Evolutionary conservation across 1,140 invertebrate species (phyloP).

Genomic region (Periplaneta americana): DNA sequence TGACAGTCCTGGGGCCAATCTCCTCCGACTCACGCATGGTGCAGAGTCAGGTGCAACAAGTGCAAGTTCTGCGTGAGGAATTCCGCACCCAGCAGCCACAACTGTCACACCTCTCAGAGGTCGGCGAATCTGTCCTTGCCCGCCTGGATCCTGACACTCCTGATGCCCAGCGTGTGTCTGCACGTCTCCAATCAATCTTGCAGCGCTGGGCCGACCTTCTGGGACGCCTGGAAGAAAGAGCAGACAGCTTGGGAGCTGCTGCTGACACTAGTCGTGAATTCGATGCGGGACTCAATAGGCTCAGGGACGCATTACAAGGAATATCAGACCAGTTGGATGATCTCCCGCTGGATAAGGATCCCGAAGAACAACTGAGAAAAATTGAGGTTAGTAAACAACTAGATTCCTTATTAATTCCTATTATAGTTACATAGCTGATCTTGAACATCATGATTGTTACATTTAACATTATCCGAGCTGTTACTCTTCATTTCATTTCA

Average conservation of each 20-base stretch:
- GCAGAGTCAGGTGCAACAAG: constrained; percentile 88
- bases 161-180: constrained; percentile 65
- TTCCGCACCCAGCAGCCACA: constrained; percentile 86
- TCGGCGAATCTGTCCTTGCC: constrained; percentile 69
- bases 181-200: constrained; percentile 50
- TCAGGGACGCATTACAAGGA: constrained; percentile 74
- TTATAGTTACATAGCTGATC: too few relatives aligned
- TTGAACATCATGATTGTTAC: too few relatives aligned
- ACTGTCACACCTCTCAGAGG: constrained; percentile 75
- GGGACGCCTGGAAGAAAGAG: constrained; percentile 72
- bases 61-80: constrained; percentile 81
- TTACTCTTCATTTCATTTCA: too few relatives aligned
- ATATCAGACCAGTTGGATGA: constrained; percentile 84
- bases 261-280: constrained; percentile 87
- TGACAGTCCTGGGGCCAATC: constrained; percentile 89
- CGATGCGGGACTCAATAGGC: constrained; percentile 72
- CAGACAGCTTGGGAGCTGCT: constrained; percentile 77
- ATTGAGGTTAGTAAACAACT: constrained; percentile 49
- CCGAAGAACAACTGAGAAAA: constrained; percentile 80
- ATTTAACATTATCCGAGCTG: too few relatives aligned
- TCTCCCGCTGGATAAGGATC: constrained; percentile 72
- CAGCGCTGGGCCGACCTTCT: constrained; percentile 77
- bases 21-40: constrained; percentile 92
- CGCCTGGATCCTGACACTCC: constrained; percentile 62
- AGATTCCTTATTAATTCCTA: too few relatives aligned